Evolutionary conservation across 2,113 vertebrate genomes (phyloP), one percentile per base, ranked within the genome.

Genomic region (Leucoraja erinaceus): DNA sequence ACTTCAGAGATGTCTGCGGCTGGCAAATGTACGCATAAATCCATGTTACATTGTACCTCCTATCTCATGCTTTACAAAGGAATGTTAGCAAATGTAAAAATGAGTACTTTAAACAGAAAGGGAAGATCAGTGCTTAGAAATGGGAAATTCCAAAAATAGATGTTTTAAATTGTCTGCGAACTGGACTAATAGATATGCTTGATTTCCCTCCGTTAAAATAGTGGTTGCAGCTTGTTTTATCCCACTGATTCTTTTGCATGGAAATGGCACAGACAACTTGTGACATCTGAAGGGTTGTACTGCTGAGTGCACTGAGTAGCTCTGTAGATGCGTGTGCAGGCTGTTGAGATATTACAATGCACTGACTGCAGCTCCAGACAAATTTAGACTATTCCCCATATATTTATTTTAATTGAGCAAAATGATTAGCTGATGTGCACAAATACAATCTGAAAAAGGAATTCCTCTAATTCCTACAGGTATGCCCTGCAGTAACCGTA

Each of bases 341-440:
- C 83, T 72, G 33, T 72, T 91, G 54, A 68, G 20, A 47, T 33
- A 91, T 70, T 47, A 25, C 47, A 25, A 38, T 74, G 70, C 68
- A 72, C 18, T 22, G 33, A 38, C 68, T 72, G 90, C 38, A 54
- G 66, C 38, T 54, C 33, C 11, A 47, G 33, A 33, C 31, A 91
- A 33, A 28, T 28, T 91, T 91, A 63, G 22, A 91, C 31, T 11
- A 54, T 22, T 72, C 1, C 54, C 68, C 7, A 54, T 10, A 54
- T 18, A 91, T 72, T 91, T 91, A 91, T 91, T 68, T 11, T 70
- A 72, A 91, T 72, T 91, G 72, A 91, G 70, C 38, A 72, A 91
- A 91, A 90, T 11, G 3, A 72, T 54, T 28, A 72, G 31, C 83
- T 38, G 66, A 70, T 91, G 54, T 74, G 16, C 38, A 18, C 90